Evolutionary conservation across 2,888 invertebrate species (phyloP).

Genomic region (Trichacis sp.): DNA sequence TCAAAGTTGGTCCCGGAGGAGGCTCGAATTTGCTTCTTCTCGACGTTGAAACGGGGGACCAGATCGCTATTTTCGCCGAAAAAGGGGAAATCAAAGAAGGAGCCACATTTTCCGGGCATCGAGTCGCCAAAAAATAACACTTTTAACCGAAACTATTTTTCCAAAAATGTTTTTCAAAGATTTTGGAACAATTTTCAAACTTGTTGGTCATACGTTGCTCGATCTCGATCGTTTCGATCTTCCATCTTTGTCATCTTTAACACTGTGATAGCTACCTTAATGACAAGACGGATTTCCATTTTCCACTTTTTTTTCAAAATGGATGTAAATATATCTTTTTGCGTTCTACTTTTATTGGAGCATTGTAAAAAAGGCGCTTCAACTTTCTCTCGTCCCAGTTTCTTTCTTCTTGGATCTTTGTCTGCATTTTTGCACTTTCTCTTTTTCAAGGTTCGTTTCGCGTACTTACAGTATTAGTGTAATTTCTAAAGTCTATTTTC

Average conservation of each 20-base stretch:
- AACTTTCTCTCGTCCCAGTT: not conserved
- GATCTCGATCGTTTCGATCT: not conserved
- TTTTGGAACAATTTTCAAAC: not conserved
- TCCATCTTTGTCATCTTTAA: not conserved
- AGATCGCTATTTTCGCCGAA: slow-evolving; percentile 64
- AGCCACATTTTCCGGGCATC: slow-evolving; percentile 64
- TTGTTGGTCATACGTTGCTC: not conserved
- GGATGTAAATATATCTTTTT: not conserved
- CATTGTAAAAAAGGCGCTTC: not conserved
- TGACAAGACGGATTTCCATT: not conserved
- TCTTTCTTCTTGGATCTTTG: not conserved
- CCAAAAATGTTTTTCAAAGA: too few relatives aligned
- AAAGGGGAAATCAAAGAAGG: slow-evolving; percentile 57
- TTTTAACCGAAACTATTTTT: not conserved
- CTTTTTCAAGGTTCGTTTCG: not conserved
- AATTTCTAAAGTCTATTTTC: not conserved
- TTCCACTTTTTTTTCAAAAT: not conserved
- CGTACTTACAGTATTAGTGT: slow-evolving; percentile 13
- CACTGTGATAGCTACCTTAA: not conserved
- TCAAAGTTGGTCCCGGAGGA: slow-evolving; percentile 57
- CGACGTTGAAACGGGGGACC: slow-evolving; percentile 66
- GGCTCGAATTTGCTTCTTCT: slow-evolving; percentile 64
- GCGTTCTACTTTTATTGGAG: not conserved
- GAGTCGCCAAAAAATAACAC: slow-evolving; percentile 64
- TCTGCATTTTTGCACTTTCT: not conserved